Base-by-base conservation (phyloP, 2,113 vertebrate species). In the Donacobius atricapilla region DNA sequence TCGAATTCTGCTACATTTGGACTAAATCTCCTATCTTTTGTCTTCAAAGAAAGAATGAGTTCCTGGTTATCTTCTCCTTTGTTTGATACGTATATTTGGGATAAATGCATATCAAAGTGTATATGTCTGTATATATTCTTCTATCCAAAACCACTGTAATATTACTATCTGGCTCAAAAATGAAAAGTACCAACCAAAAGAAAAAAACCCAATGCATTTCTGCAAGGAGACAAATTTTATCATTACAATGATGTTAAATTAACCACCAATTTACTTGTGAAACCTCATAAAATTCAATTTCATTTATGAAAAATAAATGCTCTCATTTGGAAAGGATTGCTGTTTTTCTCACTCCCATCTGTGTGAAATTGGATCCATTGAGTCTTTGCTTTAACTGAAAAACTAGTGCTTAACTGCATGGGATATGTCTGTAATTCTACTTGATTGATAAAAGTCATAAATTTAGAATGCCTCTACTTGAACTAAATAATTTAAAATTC, bases 401-500 rank as follows among this genome's bases (percentile, higher is more conserved):
- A 94, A 73, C 33, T 58, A 10, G 39, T 47, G 58, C 42, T 89
- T 91, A 85, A 80, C 81, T 93, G 33, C 50, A 76, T 24, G 17
- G 21, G 9, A 40, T 86, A 47, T 72, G 81, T 70, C 70, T 33
- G 42, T 95, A 93, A 96, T 94, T 94, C 89, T 95, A 69, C 27
- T 77, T 66, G 63, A 83, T 48, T 93, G 75, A 90, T 91, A 80
- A 37, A 94, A 94, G 15, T 54, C 0, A 80, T 77, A 94, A 58
- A 90, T 93, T 69, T 88, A 73, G 87, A 72, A 88, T 73, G 37
- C 40, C 54, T 47, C 53, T 58, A 65, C 66, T 95, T 82, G 42
- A 83, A 40, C 35, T 88, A 93, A 93, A 96, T 94, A 91, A 96
- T 85, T 83, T 44, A 87, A 88, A 93, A 81, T 87, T 85, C 87